Base-by-base conservation (phyloP, 1,140 invertebrate genomes). In the Drosophila varians region DNA sequence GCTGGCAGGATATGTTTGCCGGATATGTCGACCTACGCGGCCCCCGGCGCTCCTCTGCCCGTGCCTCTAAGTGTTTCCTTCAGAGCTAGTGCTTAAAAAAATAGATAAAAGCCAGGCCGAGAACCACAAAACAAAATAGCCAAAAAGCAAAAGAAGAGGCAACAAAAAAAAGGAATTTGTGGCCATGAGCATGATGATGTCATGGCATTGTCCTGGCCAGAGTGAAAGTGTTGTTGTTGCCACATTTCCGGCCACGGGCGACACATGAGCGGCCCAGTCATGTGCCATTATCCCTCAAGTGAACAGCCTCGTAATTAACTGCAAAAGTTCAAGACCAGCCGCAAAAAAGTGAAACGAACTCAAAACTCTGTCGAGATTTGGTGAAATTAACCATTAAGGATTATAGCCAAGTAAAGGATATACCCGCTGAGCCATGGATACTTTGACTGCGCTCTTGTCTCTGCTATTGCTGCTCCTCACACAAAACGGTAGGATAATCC, bases 151-250 rank as follows among this genome's bases (percentile, higher is more conserved):
- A 54, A n/a, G 31, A 51, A 69, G 60, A 62, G 47, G 42, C 64
- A 52, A 77, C 48, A 49, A 69, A 61, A 54, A n/a, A n/a, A n/a
- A n/a, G n/a, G n/a, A n/a, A 66, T 77, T 65, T 71, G 28, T 73
- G 79, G 60, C 51, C 52, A 36, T 11, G 48, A 36, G 51, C 25
- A 62, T 87, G 80, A 77, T 86, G 80, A 86, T 86, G 77, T 86
- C 82, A 86, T 77, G 68, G 46, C 68, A 38, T 61, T 76, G 47
- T 69, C 54, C 52, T 54, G 47, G 51, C 26, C 62, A 58, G 77
- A 80, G 82, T 77, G 68, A 87, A 87, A 87, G 77, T 86, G 66
- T 77, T 82, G 73, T 79, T 80, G 64, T 34, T 66, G 36, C 12
- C 45, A 12, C 6, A 7, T 7, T 43, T 54, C 18, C 43, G 53